phyloP scores from a whole-genome alignment of 2,113 vertebrate species.

The Oncorhynchus kisutch region DNA sequence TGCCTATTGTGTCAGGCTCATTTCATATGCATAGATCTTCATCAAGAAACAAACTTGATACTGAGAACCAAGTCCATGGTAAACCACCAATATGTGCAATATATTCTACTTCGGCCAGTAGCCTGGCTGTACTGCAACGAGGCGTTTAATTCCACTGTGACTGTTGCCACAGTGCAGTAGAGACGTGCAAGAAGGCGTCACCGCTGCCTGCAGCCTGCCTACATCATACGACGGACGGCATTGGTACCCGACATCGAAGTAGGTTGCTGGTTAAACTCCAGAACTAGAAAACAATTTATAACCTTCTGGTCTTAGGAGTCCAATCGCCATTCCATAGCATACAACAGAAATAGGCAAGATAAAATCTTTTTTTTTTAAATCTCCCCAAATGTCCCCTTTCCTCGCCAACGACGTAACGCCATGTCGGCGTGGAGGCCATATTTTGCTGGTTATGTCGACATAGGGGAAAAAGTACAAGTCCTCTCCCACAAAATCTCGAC shows the following conservation, averaged over 20 bases:
- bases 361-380: no score
- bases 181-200: conserved; percentile 56
- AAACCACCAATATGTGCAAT: not conserved
- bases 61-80: not conserved
- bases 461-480: conserved; percentile 84
- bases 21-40: no score
- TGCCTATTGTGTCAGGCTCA: not conserved
- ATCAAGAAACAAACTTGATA: not conserved
- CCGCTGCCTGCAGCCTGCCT: conserved; percentile 58
- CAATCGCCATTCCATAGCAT: not conserved
- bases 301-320: no score
- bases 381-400: conserved; percentile 64
- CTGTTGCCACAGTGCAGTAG: conserved; percentile 43
- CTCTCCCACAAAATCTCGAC: conserved; percentile 35
- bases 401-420: conserved; percentile 90
- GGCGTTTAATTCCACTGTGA: conserved; percentile 8
- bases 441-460: conserved; percentile 96
- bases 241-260: conserved; percentile 41
- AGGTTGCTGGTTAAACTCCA: conserved; percentile 11
- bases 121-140: conserved; percentile 34
- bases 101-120: not conserved
- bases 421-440: conserved; percentile 98
- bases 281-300: conserved; percentile 3
- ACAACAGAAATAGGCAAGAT: no score
- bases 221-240: conserved; percentile 46